These are phyloP conservation scores for Nycticorax nycticorax DNA, from an alignment of 2,113 vertebrate genomes.

Conservation along the genomic window DNA sequence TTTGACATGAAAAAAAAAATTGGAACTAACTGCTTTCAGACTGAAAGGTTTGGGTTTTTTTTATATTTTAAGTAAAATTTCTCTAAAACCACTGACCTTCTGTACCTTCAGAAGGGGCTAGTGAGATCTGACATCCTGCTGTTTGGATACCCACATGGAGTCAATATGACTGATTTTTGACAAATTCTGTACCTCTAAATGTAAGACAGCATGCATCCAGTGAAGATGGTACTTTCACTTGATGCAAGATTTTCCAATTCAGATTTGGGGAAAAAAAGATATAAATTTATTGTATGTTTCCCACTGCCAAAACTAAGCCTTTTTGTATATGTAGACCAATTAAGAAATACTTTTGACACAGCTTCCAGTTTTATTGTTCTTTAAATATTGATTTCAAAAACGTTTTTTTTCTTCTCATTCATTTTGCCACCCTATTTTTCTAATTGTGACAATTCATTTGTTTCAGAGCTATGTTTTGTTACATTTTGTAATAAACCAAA, in stretches of 20 bases:
- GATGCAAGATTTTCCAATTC: neutral
- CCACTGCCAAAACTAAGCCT: neutral
- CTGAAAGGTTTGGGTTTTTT: neutral
- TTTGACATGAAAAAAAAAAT: neutral
- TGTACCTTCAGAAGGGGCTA: neutral
- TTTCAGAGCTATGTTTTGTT: neutral
- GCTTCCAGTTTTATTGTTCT: neutral
- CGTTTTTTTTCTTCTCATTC: neutral
- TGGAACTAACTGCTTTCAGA: neutral
- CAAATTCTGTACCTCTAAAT: neutral
- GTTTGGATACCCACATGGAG: neutral
- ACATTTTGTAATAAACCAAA: neutral
- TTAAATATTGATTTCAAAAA: neutral
- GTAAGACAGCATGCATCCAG: neutral
- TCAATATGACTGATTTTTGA: neutral
- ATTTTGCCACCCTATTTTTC: neutral
- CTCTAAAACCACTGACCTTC: neutral
- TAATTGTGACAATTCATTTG: neutral
- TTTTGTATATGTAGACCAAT: neutral
- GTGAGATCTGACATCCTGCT: neutral
- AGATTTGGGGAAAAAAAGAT: neutral
- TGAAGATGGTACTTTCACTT: neutral
- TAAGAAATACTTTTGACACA: neutral
- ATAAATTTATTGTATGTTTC: neutral
- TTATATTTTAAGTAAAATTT: neutral